Conservation (phyloP, 2,888 invertebrate genomes). For the Polydrusus pterygomalis region DNA sequence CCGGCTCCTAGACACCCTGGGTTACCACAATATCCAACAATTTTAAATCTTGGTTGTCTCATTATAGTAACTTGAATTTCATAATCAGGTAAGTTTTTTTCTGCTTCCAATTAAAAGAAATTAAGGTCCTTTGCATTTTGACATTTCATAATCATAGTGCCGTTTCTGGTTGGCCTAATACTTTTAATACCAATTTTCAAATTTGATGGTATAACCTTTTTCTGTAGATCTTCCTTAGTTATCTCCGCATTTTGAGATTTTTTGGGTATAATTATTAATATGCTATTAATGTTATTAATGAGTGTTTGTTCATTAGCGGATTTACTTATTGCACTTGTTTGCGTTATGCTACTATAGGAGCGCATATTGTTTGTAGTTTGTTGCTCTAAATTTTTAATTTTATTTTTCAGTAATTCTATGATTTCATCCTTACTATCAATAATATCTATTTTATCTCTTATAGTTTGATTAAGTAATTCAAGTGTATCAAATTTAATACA, state of each 20-base stretch:
- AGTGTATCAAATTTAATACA: slow-evolving; percentile 21
- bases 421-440: slow-evolving; percentile 24
- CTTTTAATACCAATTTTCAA: no score
- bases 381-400: slow-evolving; percentile 6
- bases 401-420: slow-evolving; percentile 11
- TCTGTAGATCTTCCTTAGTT: slow-evolving; percentile 22
- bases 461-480: slow-evolving; percentile 19
- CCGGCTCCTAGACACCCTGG: no score
- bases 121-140: no score
- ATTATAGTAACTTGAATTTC: no score
- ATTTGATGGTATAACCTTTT: slow-evolving; percentile 9
- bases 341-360: slow-evolving; percentile 6
- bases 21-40: no score
- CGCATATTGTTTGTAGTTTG: background rate
- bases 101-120: slow-evolving; percentile 2
- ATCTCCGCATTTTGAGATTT: slow-evolving; percentile 14
- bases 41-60: no score
- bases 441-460: slow-evolving; percentile 9
- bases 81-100: no score
- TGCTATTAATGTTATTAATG: slow-evolving; percentile 3
- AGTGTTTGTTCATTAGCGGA: slow-evolving; percentile 7
- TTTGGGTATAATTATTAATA: slow-evolving; percentile 24
- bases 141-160: no score
- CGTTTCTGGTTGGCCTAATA: no score
- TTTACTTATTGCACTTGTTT: slow-evolving; percentile 7